phyloP scores from a whole-genome alignment of 2,797 vertebrate species.

The Muraenolepis orangiensis region DNA sequence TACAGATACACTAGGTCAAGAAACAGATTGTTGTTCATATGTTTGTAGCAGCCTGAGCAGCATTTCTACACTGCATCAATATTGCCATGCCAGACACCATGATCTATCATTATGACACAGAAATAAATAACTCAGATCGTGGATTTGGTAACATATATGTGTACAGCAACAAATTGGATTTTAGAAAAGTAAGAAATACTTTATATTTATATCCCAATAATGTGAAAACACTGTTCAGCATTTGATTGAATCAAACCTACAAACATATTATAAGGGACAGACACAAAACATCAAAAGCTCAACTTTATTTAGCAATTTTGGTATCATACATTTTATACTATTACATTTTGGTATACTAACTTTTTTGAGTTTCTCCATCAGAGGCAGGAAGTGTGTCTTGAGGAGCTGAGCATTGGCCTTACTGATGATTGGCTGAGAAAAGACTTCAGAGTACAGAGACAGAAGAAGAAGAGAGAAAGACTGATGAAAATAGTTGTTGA shows the following conservation, averaged over 20 bases:
- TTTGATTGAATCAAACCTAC: neutral
- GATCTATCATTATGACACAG: neutral
- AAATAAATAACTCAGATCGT: neutral
- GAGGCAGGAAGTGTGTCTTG: conserved; percentile 91
- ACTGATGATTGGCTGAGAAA: conserved; percentile 96
- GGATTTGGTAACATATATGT: neutral
- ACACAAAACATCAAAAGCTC: neutral
- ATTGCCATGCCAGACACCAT: neutral
- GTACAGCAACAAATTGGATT: neutral
- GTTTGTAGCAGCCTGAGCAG: neutral
- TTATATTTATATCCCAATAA: too few relatives aligned
- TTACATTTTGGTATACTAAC: too few relatives aligned
- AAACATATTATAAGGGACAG: neutral
- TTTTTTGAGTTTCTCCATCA: conserved; percentile 96
- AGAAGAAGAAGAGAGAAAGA: conserved; percentile 18
- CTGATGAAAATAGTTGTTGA: neutral
- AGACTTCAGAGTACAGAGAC: conserved; percentile 74
- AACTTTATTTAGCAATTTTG: neutral
- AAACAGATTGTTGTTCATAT: neutral
- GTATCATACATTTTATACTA: neutral
- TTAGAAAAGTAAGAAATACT: neutral
- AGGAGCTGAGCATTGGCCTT: conserved; percentile 89
- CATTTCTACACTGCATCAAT: neutral
- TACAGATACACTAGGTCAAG: neutral
- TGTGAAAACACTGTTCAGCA: neutral